Base-by-base conservation (phyloP, 2,113 vertebrate genomes). In the Antechinus flavipes region DNA sequence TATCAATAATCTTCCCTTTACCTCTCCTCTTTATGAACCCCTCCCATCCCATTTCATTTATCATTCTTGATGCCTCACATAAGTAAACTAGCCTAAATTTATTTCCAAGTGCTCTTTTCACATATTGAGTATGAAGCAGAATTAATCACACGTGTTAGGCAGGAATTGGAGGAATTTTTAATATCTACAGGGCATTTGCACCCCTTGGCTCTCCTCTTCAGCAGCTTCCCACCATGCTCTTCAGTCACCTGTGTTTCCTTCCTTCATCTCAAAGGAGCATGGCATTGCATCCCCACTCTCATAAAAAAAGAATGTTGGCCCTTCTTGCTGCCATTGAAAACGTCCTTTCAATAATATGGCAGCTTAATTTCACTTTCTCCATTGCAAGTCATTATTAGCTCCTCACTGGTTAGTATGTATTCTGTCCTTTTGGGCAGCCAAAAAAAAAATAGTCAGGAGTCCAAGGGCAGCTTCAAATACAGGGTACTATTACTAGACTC, bases 111-210 rank as follows among this genome's bases (percentile, higher is more conserved):
- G 97, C 95, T 97, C 97, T 98, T 98, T 98, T 96, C 97, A 95
- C 96, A 98, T 98, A 98, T 98, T 94, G 98, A 98, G 97, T 98
- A 97, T 98, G 98, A 98, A 97, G 92, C 91, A 96, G 91, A 98
- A 97, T 98, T 98, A 98, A 98, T 98, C 98, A 98, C 91, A 95
- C 93, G 84, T 35, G 4, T 97, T 96, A 95, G 94, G 84, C 68
- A 95, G 93, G 94, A 55, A 0, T 19, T 93, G 95, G 97, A 98
- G 95, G 84, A 93, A 90, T 35, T 23, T 0, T 93, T 84, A 94
- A 26, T 94, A n/a, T 93, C 94, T 90, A 27, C 14, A 94, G 94
- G 94, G 58, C 76, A 10, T 90, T 95, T 90, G 6, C 35, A 19
- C 27, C 94, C 93, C 42, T 58, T 90, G 91, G 94, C 54, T 0